These are phyloP conservation scores for Psephotus haematonotus DNA, from an alignment of 2,113 vertebrate genomes.

Conservation along the genomic window DNA sequence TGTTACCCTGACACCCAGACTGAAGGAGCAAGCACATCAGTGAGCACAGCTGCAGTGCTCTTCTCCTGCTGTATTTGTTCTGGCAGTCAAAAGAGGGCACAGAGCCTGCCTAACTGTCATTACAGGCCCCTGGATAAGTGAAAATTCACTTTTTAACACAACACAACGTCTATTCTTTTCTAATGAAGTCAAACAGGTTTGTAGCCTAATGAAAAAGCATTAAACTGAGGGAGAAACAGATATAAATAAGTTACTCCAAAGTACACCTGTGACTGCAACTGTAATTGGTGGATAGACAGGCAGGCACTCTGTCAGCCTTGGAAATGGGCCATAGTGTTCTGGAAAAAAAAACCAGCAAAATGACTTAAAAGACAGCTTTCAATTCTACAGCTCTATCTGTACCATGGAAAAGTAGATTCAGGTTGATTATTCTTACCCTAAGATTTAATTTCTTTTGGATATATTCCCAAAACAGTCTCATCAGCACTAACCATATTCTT, in stretches of 20 bases:
- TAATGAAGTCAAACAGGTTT: neutral
- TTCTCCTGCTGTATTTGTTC: neutral
- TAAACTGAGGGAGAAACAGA: neutral
- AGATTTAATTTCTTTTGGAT: neutral
- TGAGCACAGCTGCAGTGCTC: neutral
- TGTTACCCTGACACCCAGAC: neutral
- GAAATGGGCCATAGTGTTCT: neutral
- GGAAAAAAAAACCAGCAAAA: constrained; percentile 26
- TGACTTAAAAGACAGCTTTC: neutral
- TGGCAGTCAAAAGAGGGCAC: neutral
- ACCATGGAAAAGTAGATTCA: neutral
- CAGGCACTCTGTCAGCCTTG: neutral
- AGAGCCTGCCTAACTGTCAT: neutral
- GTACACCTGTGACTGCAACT: neutral
- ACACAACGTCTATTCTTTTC: neutral
- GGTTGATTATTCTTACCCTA: neutral
- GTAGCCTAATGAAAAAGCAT: neutral
- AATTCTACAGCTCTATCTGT: neutral
- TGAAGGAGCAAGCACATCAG: neutral
- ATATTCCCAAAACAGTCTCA: neutral
- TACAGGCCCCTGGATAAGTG: neutral
- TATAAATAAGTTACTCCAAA: neutral
- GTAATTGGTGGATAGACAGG: neutral
- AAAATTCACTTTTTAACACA: neutral
- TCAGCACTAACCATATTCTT: neutral